Base-by-base conservation (phyloP, 37 sponge, comb jelly and placozoan genomes). In the Aplysina aerophoba region DNA sequence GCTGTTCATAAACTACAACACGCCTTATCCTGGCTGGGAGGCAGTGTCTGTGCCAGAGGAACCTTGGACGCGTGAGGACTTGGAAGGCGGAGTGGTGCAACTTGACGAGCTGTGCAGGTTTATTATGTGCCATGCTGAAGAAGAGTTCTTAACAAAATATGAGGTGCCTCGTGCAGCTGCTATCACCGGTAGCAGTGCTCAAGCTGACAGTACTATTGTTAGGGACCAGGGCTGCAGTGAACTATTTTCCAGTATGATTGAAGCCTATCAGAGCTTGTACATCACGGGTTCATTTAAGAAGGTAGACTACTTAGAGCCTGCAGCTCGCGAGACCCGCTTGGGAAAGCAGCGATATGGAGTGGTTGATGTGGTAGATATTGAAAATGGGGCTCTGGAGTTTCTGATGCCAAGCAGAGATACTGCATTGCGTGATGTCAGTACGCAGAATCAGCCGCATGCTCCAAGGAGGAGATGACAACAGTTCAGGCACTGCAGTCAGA, bases 11-110 rank as follows among this genome's bases (percentile, higher is more conserved):
- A 90, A 90, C 55, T 85, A 85, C 44, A 25, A 54, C 22, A 75
- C 35, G 31, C 86, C 90, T 0, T 90, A 84, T 59, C 69, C 75
- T 60, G 86, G 86, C 14, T 90, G 74, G 64, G 86, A 81, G 58
- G 66, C 69, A 0, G 56, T 77, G 0, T 35, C 83, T 16, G 19
- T 84, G 22, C 86, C 86, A 11, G 75, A 55, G 21, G 33, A 40
- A n/a, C 90, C 90, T 16, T 90, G 90, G 90, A 82, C 78, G 17
- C 57, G 28, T 25, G 90, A 90, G 37, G 86, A 90, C 17, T 33
- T 90, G 59, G n/a, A 27, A 16, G 28, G 58, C 0, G 75, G 81
- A 12, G 66, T 28, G 24, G 86, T 82, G 6, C 38, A 15, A 15
- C 33, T 14, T 21, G 16, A 0, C 6, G 90, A 90, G 0, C 56